Conservation (phyloP, 2,113 vertebrate species). For the Notothenia rossii region DNA sequence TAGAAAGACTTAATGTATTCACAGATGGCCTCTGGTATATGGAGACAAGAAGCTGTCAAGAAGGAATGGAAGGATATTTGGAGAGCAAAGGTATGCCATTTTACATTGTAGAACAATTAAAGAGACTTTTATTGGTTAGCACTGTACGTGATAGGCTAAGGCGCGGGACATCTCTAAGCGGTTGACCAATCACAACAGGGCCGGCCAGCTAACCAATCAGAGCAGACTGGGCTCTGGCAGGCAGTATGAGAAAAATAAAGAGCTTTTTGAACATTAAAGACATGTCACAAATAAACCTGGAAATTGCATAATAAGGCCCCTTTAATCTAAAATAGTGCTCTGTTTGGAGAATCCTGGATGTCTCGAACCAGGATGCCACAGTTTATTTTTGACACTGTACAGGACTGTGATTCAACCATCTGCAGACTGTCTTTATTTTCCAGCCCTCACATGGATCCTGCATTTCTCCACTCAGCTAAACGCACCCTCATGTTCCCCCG, state of each 20-base stretch:
- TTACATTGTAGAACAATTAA: slow-evolving; percentile 6
- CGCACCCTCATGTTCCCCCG: slow-evolving; percentile 53
- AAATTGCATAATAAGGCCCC: too few species aligned
- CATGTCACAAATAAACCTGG: too few species aligned
- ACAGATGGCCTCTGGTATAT: slow-evolving; percentile 27
- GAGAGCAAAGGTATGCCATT: not conserved
- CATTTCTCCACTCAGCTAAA: slow-evolving; percentile 51
- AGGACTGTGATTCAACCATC: slow-evolving; percentile 48
- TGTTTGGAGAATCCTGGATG: slow-evolving; percentile 21
- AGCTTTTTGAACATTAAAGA: too few species aligned
- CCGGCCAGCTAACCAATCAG: too few species aligned
- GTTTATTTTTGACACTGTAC: slow-evolving; percentile 62
- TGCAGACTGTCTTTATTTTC: slow-evolving; percentile 57
- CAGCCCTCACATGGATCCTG: slow-evolving; percentile 39
- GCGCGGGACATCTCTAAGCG: too few species aligned
- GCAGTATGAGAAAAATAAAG: too few species aligned
- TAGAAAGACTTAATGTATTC: slow-evolving; percentile 33
- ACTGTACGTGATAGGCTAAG: too few species aligned
- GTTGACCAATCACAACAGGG: too few species aligned
- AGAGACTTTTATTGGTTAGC: too few species aligned
- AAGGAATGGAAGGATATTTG: slow-evolving; percentile 9
- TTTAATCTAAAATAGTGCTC: too few species aligned
- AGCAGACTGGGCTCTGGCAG: too few species aligned
- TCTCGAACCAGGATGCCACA: slow-evolving; percentile 45
- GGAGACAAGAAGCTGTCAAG: slow-evolving; percentile 7